phyloP scores from a whole-genome alignment of 2,113 vertebrate species.

The Steatornis caripensis region DNA sequence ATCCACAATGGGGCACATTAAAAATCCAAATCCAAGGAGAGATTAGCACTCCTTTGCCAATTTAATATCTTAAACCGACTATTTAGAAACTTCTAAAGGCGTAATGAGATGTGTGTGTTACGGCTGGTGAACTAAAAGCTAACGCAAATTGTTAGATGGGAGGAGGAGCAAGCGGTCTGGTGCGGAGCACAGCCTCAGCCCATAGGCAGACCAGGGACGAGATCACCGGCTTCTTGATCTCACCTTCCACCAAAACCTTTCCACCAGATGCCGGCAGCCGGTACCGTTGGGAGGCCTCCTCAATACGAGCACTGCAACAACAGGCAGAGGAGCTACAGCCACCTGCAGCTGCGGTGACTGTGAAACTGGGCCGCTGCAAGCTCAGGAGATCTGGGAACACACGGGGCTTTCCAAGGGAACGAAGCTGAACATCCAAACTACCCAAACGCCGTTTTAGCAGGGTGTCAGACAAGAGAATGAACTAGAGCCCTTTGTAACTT shows the following conservation, averaged over 20 bases:
- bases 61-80: background rate
- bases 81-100: background rate
- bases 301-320: accelerated
- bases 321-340: background rate
- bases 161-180: background rate
- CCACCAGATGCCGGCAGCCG: background rate
- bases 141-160: too few relatives aligned
- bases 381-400: background rate
- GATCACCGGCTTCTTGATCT: background rate
- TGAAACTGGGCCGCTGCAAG: background rate
- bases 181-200: background rate
- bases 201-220: accelerated
- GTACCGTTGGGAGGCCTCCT: background rate
- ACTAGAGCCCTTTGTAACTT: background rate
- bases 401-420: background rate
- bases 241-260: background rate
- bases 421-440: background rate
- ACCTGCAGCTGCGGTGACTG: background rate
- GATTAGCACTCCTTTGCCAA: background rate
- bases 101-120: background rate
- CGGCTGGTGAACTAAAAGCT: background rate
- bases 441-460: too few relatives aligned
- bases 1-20: background rate
- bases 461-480: background rate
- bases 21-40: conserved; percentile 15